Percentiles rank a stretch among this genome's conserved stretches.
These are phyloP conservation scores for Brevimyrus niger DNA, from an alignment of 2,113 vertebrate species.

Conservation along the genomic window DNA sequence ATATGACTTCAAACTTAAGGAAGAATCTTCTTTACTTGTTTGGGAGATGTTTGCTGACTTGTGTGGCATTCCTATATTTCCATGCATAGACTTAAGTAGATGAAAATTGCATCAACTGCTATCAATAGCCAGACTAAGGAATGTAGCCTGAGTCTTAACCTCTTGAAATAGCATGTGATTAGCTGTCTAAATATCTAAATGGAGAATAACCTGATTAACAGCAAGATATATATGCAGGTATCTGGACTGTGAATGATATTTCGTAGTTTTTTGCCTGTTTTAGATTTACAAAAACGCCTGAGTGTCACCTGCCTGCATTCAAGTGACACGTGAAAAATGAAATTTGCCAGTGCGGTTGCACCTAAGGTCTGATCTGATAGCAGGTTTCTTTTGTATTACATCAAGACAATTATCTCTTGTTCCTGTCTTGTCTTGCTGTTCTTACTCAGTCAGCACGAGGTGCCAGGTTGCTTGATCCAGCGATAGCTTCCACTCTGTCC, in stretches of 20 bases:
- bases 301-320: neutral
- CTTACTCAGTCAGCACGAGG: neutral
- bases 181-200: neutral
- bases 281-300: neutral
- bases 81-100: neutral
- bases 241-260: no score
- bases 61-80: neutral
- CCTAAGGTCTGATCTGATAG: neutral
- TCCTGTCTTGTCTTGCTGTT: constrained; percentile 1
- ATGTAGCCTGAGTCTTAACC: neutral
- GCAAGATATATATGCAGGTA: neutral
- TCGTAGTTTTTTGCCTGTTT: neutral
- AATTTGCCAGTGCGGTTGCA: neutral
- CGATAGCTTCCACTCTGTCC: neutral
- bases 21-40: neutral
- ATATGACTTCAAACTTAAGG: neutral
- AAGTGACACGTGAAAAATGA: neutral
- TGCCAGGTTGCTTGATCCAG: neutral
- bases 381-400: neutral
- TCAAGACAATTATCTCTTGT: neutral
- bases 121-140: neutral
- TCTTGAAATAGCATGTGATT: neutral
- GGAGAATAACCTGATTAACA: neutral
- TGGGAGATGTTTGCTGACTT: neutral
- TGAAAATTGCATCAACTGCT: neutral